These are phyloP conservation scores for Rhynchomys soricoides DNA, from an alignment of 2,113 vertebrate species.

Conservation along the genomic window DNA sequence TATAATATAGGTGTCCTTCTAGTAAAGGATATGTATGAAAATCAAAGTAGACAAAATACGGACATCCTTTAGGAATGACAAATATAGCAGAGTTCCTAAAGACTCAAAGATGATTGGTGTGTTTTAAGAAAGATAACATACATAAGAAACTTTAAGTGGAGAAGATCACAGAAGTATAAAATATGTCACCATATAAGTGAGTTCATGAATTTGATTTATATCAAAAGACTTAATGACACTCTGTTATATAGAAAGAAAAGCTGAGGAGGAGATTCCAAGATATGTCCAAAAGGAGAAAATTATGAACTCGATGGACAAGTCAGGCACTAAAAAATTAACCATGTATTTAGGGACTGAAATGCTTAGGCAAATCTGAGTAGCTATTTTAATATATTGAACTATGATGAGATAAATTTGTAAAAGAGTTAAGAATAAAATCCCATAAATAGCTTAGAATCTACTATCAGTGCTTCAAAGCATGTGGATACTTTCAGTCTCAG, in stretches of 20 bases:
- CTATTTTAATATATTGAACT: not conserved
- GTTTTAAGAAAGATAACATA: not conserved
- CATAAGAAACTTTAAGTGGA: not conserved
- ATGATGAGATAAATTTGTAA: not conserved
- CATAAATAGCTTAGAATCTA: constrained; percentile 7
- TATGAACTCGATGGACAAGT: not conserved
- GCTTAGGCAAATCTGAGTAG: not conserved
- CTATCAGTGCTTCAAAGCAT: not conserved
- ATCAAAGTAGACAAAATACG: not conserved
- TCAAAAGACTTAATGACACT: not conserved
- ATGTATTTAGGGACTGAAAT: not conserved
- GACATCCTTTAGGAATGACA: not conserved
- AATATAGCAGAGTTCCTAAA: not conserved
- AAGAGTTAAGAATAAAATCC: constrained; percentile 17
- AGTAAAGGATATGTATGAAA: not conserved
- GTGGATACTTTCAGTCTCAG: not conserved
- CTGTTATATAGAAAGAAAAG: not conserved
- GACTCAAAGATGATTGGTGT: not conserved
- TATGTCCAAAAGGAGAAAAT: not conserved
- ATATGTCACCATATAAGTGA: not conserved
- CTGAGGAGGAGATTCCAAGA: not conserved
- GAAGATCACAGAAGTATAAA: not conserved
- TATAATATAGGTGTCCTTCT: not conserved
- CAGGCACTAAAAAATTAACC: not conserved
- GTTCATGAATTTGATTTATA: not conserved